A percentile compares a stretch with the other conserved stretches of the same genome.
These are phyloP conservation scores for Steatornis caripensis DNA, from an alignment of 2,113 vertebrate species.

Conservation along the genomic window DNA sequence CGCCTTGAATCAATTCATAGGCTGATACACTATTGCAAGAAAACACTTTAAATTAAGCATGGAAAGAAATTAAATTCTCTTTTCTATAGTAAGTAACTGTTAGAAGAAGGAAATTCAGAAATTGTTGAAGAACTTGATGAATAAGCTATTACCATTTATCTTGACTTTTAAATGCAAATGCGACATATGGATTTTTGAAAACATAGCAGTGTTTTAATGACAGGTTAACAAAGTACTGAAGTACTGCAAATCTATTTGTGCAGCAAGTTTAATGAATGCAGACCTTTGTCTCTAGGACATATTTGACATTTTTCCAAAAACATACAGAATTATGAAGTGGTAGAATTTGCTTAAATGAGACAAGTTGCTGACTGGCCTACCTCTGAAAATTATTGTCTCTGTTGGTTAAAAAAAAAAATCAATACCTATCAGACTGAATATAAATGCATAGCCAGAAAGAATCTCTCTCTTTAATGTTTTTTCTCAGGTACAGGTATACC, in stretches of 20 bases:
- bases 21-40: neutral
- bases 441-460: neutral
- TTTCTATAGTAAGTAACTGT: neutral
- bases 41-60: neutral
- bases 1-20: neutral
- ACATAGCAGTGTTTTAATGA: neutral
- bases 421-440: neutral
- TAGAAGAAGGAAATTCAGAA: neutral
- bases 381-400: neutral
- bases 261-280: neutral
- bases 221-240: neutral
- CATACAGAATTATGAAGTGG: neutral
- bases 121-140: neutral
- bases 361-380: neutral
- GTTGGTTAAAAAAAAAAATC: neutral
- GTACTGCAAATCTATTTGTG: neutral
- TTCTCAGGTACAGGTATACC: neutral
- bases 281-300: neutral
- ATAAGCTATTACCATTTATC: neutral
- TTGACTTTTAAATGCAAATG: neutral
- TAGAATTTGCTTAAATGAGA: neutral
- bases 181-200: neutral
- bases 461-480: neutral
- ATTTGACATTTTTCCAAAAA: neutral
- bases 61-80: neutral